Base-by-base conservation (phyloP, 2,797 vertebrate species). In the Sebastes steindachneri region DNA sequence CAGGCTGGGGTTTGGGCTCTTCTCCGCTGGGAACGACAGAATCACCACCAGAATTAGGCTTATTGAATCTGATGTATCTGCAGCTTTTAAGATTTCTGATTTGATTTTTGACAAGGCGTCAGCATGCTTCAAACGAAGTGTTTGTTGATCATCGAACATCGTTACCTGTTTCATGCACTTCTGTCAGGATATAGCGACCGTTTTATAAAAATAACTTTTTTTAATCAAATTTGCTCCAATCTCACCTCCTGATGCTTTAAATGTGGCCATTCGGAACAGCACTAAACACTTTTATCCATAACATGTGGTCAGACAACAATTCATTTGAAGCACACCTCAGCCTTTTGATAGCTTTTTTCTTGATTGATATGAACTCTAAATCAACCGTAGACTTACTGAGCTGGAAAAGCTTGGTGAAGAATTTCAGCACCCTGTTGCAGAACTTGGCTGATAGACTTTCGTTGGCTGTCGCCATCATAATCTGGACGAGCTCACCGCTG, bases 371-470 rank as follows among this genome's bases (percentile, higher is more conserved):
- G 2, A 76, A 28, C 15, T 64, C 23, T 58, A 37, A 41, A 37
- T 2, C 1, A 31, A 33, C 1, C 4, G 0, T 35, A 21, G 3
- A 97, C 99, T 97, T 95, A 99, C 99, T 97, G 35, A 99, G 97
- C 88, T 99, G 98, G 94, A 99, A 99, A 82, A 99, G 98, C 91
- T 99, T 99, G 89, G 99, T 99, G 95, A 99, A 99, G 92, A 99
- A 99, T 82, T 99, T 99, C 90, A 99, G 95, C 79, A 99, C 98
- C 45, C 97, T 95, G 96, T 99, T 99, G 92, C 99, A 99, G 93
- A 99, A 99, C 90, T 99, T 99, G 14, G 98, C 98, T 0, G 99
- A 99, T 26, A 99, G 96, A 90, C 96, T 98, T 92, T 99, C 98
- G 71, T 99, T 99, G 87, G 99, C 98, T 0, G 98, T 99, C 0